Conservation (phyloP, 1,140 invertebrate species). For the Dendrolimus kikuchii region DNA sequence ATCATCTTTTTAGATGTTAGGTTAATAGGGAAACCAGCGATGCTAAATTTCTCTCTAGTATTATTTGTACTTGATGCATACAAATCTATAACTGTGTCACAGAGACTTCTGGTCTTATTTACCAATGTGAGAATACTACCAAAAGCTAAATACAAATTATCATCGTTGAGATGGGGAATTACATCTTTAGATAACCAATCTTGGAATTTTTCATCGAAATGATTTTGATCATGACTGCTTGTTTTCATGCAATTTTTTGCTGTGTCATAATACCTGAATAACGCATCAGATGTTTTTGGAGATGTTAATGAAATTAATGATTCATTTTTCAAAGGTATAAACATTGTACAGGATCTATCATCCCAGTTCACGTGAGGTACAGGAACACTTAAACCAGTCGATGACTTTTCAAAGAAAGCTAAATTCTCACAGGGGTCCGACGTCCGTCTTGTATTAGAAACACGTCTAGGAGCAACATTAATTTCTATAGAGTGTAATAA, state of each 20-base stretch:
- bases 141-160: slow-evolving; percentile 41
- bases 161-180: slow-evolving; percentile 45
- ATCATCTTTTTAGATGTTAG: slow-evolving; percentile 36
- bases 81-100: slow-evolving; percentile 12
- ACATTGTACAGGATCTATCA: slow-evolving; percentile 28
- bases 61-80: slow-evolving; percentile 11
- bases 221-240: slow-evolving; percentile 12
- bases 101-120: slow-evolving; percentile 29
- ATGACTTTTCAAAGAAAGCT: slow-evolving; percentile 41
- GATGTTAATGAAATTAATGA: slow-evolving; percentile 33
- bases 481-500: slow-evolving; percentile 34
- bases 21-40: slow-evolving; percentile 13
- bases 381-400: slow-evolving; percentile 33
- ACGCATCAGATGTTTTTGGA: slow-evolving; percentile 22
- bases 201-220: slow-evolving; percentile 46
- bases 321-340: slow-evolving; percentile 45
- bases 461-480: slow-evolving; percentile 23
- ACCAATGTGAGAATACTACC: slow-evolving; percentile 37
- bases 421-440: slow-evolving; percentile 33
- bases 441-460: slow-evolving; percentile 18
- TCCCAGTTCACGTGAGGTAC: slow-evolving; percentile 45
- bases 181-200: slow-evolving; percentile 38
- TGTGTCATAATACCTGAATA: slow-evolving; percentile 43
- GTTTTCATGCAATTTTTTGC: slow-evolving; percentile 36
- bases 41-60: slow-evolving; percentile 9